phyloP scores from a whole-genome alignment of 2,888 invertebrate genomes.

The Eupithecia inturbata region DNA sequence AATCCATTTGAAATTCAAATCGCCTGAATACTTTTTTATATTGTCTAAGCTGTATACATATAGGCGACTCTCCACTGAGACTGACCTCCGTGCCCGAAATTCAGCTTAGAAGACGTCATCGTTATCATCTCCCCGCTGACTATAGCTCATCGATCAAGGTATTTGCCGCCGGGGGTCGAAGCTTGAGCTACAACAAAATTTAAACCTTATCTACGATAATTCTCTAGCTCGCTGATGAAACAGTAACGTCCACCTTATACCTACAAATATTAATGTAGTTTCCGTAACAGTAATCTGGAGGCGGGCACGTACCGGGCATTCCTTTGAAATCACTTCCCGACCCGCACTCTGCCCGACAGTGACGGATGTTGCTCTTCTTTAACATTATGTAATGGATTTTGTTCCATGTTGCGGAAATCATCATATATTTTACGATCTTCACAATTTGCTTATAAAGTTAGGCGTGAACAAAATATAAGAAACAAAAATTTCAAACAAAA shows the following conservation, averaged over 20 bases:
- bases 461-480: not conserved
- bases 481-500: not conserved
- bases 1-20: too few relatives aligned
- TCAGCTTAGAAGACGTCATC: too few relatives aligned
- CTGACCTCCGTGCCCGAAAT: too few relatives aligned
- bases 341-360: slow-evolving; percentile 73
- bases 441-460: slow-evolving; percentile 53
- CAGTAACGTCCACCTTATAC: slow-evolving; percentile 71
- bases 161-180: not conserved
- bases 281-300: slow-evolving; percentile 66
- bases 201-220: not conserved
- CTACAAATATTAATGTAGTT: slow-evolving; percentile 73
- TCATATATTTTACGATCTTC: slow-evolving; percentile 69
- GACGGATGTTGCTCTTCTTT: slow-evolving; percentile 81
- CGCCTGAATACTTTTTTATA: too few relatives aligned
- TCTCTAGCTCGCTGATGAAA: slow-evolving; percentile 49
- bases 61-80: too few relatives aligned
- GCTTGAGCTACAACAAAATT: not conserved
- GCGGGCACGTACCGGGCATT: slow-evolving; percentile 78
- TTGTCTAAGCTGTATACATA: too few relatives aligned
- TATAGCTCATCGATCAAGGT: not conserved
- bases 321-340: slow-evolving; percentile 81
- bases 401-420: slow-evolving; percentile 77
- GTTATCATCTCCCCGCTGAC: too few relatives aligned
- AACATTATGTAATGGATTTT: slow-evolving; percentile 81